A percentile compares a stretch with the other conserved stretches of the same genome.
Evolutionary conservation across 2,113 vertebrate species (phyloP).

Genomic region (Neotragus pygmaeus): DNA sequence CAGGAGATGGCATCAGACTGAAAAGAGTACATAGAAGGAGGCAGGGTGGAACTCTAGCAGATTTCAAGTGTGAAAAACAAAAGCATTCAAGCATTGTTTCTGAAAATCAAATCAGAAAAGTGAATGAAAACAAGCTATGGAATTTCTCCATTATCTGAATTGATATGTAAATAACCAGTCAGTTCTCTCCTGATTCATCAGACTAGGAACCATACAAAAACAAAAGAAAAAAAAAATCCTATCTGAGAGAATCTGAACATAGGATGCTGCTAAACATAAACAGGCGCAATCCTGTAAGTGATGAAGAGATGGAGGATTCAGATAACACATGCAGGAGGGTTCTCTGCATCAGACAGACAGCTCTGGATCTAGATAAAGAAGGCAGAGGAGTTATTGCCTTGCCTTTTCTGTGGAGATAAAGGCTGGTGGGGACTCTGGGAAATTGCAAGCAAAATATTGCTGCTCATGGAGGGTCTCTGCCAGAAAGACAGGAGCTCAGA

Average conservation of each 20-base stretch:
- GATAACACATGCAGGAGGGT: not conserved
- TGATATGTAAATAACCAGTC: not conserved
- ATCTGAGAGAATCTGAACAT: conserved; percentile 33
- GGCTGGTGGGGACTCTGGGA: not conserved
- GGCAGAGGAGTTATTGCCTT: not conserved
- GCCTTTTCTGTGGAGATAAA: not conserved
- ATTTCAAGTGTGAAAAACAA: not conserved
- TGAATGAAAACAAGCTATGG: not conserved
- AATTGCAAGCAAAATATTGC: conserved; percentile 25
- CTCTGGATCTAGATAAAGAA: not conserved
- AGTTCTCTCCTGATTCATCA: not conserved
- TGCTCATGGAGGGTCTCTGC: not conserved
- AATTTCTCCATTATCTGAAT: not conserved
- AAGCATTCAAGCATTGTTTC: not conserved
- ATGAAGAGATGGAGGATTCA: not conserved
- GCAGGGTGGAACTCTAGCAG: not conserved
- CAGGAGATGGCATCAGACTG: not conserved
- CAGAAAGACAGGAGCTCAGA: conserved; percentile 38
- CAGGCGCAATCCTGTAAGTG: not conserved
- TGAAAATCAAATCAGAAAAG: conserved; percentile 49
- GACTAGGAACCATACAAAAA: not conserved
- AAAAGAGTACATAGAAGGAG: not conserved
- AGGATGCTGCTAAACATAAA: not conserved
- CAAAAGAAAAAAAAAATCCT: not conserved
- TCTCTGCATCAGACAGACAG: not conserved